Base-by-base conservation (phyloP, 1,140 invertebrate species). In the Zaprionus kolodkinae region DNA sequence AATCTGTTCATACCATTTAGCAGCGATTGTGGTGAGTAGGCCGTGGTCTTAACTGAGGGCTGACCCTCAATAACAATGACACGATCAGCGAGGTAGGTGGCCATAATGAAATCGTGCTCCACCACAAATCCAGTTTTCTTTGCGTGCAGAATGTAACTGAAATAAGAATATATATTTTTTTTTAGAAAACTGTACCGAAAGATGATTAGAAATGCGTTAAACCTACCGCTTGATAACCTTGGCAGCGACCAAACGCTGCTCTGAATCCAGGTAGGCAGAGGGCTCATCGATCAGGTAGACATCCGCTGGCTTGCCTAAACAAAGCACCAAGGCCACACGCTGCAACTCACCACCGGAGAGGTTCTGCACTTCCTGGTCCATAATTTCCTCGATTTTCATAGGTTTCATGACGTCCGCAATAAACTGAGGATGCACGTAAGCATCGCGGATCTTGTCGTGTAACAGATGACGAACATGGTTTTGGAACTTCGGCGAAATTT, bases 51-150 rank as follows among this genome's bases (percentile, higher is more conserved):
- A 2, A 99, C 94, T 0, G 98, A 99, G 1, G 99, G 99, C 60
- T 92, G 93, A 43, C 99, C 99, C 92, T 99, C 99, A 93, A 99
- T 99, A 21, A 99, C 99, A 83, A 99, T 99, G 0, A 99, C 99
- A 60, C 99, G 95, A 93, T 99, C 99, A 13, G 99, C 98, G 45
- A 99, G 94, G 93, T 99, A 99, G 0, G 99, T 99, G 3, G 99
- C 98, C 99, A 99, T 99, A 63, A 99, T 99, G 91, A 99, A 99
- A 95, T 99, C 99, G 95, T 99, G 99, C 95, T 99, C 99, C 0
- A 99, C 99, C 33, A 99, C 96, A 93, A 99, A 99, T 33, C 98
- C 99, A 30, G 99, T 99, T 93, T 99, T 99, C 94, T 99, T 99
- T 0, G 99, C 98, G 91, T 99, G 99, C 43, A 99, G 94, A 93